Conservation (phyloP, 2,888 invertebrate genomes). For the Acleris sparsana region DNA sequence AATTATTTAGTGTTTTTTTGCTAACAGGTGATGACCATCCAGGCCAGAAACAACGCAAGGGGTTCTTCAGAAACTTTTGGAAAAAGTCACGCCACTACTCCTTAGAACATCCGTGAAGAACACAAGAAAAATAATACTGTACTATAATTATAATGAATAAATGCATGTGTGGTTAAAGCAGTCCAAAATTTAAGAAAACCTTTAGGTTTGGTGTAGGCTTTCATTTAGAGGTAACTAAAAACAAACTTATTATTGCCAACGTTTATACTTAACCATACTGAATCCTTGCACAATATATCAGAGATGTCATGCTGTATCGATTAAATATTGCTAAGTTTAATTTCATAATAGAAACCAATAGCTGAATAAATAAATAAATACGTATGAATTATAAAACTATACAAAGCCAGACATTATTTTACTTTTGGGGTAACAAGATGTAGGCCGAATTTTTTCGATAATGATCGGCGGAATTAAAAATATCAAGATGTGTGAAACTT, state of each 20-base stretch:
- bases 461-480: no score
- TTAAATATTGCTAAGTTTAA: slow-evolving; percentile 21
- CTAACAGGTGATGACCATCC: slow-evolving; percentile 86
- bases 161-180: slow-evolving; percentile 17
- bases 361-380: slow-evolving; percentile 2
- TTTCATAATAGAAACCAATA: slow-evolving; percentile 31
- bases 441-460: no score
- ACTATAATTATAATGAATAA: neutral
- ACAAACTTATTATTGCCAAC: slow-evolving; percentile 18
- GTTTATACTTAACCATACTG: slow-evolving; percentile 8
- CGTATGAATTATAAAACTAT: slow-evolving; percentile 3
- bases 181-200: neutral
- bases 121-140: slow-evolving; percentile 32
- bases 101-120: slow-evolving; percentile 90
- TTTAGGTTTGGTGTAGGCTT: neutral
- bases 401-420: slow-evolving; percentile 17
- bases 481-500: slow-evolving; percentile 12
- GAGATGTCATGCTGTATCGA: slow-evolving; percentile 22
- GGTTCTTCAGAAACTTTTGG: slow-evolving; percentile 95
- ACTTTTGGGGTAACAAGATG: neutral
- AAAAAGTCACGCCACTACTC: slow-evolving; percentile 94
- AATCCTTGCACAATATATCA: slow-evolving; percentile 27
- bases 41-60: slow-evolving; percentile 91
- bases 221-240: slow-evolving; percentile 7
- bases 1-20: slow-evolving; percentile 45